Evolutionary conservation across 2,888 invertebrate genomes (phyloP).

Genomic region (Hypsopygia costalis): DNA sequence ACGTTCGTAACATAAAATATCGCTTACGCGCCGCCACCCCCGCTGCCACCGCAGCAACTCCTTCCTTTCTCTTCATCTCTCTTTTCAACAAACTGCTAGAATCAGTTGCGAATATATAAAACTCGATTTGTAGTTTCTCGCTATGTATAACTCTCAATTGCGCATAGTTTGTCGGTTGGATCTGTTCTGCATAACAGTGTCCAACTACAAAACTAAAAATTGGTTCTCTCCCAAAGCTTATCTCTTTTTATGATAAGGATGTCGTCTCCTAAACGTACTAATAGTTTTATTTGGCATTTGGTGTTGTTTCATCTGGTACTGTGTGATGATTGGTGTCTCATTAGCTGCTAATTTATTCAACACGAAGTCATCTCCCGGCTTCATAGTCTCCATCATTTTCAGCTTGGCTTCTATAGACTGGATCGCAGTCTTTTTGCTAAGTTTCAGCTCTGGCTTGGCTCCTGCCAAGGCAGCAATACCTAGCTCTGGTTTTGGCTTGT

Average conservation of each 20-base stretch:
- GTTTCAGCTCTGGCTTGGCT: conserved; percentile 79
- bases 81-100: too few relatives aligned
- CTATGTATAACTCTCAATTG: too few relatives aligned
- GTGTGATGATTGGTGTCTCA: conserved; percentile 84
- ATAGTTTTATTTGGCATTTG: conserved; percentile 57
- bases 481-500: conserved; percentile 87
- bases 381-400: conserved; percentile 87
- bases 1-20: too few relatives aligned
- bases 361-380: conserved; percentile 86
- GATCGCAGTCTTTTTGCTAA: conserved; percentile 90
- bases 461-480: conserved; percentile 89
- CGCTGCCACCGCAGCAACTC: too few relatives aligned
- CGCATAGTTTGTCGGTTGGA: too few relatives aligned
- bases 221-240: conserved; percentile 25
- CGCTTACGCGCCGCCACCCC: too few relatives aligned
- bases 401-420: conserved; percentile 94
- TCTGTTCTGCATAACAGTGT: too few relatives aligned
- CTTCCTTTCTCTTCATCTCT: too few relatives aligned
- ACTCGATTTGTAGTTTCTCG: too few relatives aligned
- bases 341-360: conserved; percentile 85
- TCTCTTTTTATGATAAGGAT: conserved; percentile 75
- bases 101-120: too few relatives aligned
- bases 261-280: conserved; percentile 58
- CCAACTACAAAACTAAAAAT: too few relatives aligned
- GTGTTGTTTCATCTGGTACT: conserved; percentile 82